A percentile compares a stretch with the other conserved stretches of the same genome.
These are phyloP conservation scores for Diprion similis DNA, from an alignment of 1,140 invertebrate genomes.

Conservation along the genomic window DNA sequence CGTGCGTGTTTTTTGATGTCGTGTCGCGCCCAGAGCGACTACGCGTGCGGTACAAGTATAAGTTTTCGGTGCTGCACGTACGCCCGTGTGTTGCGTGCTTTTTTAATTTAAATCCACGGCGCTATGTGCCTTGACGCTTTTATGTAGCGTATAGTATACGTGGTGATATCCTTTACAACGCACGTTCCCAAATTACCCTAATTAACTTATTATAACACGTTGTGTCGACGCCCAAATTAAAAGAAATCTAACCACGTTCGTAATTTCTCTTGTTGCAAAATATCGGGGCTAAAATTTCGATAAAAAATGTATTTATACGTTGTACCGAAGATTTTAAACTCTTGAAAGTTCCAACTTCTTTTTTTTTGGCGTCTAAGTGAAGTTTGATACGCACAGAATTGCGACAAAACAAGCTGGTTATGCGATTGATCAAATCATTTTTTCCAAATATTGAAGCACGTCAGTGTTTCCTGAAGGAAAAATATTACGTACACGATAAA, in stretches of 20 bases:
- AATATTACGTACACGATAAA: too few relatives aligned
- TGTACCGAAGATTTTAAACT: too few relatives aligned
- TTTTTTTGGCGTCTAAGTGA: too few relatives aligned
- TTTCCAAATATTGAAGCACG: too few relatives aligned
- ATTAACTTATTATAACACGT: conserved; percentile 12
- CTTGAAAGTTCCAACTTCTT: too few relatives aligned
- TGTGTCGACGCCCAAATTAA: conserved; percentile 10
- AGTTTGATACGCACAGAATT: too few relatives aligned
- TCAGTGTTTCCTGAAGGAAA: too few relatives aligned
- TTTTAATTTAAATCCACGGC: conserved; percentile 10
- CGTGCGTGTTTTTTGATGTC: background rate
- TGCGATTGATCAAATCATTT: too few relatives aligned
- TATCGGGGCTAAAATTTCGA: too few relatives aligned
- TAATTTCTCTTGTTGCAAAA: too few relatives aligned
- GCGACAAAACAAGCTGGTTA: too few relatives aligned
- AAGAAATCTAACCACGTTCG: background rate
- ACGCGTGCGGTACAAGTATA: background rate
- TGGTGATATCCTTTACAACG: background rate
- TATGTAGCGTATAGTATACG: background rate
- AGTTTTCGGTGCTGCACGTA: background rate
- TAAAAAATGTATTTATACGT: too few relatives aligned
- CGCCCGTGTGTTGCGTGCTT: conserved; percentile 5
- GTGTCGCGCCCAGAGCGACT: background rate
- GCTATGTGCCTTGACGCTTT: background rate
- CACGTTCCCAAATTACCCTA: conserved; percentile 7